Base-by-base conservation (phyloP, 23 tunicate genomes). In the Trididemnum clinides region DNA sequence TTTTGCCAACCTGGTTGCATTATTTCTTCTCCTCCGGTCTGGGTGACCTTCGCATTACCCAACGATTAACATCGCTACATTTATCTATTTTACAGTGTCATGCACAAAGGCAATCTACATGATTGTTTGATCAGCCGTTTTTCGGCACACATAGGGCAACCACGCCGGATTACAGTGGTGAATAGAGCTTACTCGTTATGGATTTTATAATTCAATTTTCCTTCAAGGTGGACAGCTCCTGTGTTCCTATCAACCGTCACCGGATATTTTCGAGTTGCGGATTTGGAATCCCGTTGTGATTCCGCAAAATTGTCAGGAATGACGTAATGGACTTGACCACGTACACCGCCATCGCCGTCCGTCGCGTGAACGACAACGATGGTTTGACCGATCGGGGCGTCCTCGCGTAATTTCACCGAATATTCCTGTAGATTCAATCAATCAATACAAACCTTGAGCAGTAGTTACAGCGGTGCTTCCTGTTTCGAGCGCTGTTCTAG, bases 161-260 rank as follows among this genome's bases (percentile, higher is more conserved):
- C n/a, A n/a, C n/a, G n/a, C n/a, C n/a, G n/a, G n/a, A n/a, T n/a
- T n/a, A n/a, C n/a, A n/a, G n/a, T n/a, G n/a, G n/a, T n/a, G n/a
- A n/a, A n/a, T n/a, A n/a, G 7, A 6, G 5, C 78, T 81, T 74
- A 90, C 97, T 91, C 91, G 63, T 92, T 84, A 15, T 92, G 91
- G 1, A 50, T 28, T 62, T 92, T 89, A 25, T 89, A 74, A 78
- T 92, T 90, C 15, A 92, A 83, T 76, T 87, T 92, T 4, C 79
- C 71, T 5, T 64, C 74, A 21, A 92, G 77, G 34, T 19, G 71
- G 38, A 92, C 90, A 38, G 89, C 88, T 0, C 97, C 97, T 2
- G 82, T 92, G 23, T 29, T 26, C 20, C 26, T 57, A 71, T 92
- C 83, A 0, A 92, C 73, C 0, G 62, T 38, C 33, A 92, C 84